Percentiles rank a stretch among this genome's conserved stretches.
phyloP scores from a whole-genome alignment of 2,888 invertebrate species.

The Corythucha ciliata region DNA sequence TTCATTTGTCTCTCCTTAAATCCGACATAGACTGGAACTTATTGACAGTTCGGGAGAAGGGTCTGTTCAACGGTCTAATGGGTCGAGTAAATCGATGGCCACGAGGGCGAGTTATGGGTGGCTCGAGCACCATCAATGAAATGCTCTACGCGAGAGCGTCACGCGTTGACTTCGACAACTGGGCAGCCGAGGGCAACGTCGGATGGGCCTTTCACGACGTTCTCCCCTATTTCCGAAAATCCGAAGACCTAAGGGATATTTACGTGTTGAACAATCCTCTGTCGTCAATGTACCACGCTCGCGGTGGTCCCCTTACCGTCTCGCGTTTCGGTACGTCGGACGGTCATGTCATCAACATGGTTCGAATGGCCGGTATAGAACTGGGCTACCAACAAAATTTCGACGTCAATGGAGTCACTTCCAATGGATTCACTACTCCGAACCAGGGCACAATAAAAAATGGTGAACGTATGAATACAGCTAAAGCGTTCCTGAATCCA shows the following conservation, averaged over 20 bases:
- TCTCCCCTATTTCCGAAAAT: slow-evolving; percentile 43
- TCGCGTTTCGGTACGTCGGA: slow-evolving; percentile 23
- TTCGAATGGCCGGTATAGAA: slow-evolving; percentile 22
- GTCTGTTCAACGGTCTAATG: slow-evolving; percentile 40
- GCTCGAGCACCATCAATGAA: slow-evolving; percentile 53
- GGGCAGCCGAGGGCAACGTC: slow-evolving; percentile 51
- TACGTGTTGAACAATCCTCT: slow-evolving; percentile 11
- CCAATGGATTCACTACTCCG: slow-evolving; percentile 25
- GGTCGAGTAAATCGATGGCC: slow-evolving; percentile 46
- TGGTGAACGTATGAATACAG: slow-evolving; percentile 56
- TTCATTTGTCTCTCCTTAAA: slow-evolving; percentile 33
- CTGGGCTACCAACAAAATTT: slow-evolving; percentile 23
- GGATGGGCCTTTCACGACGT: slow-evolving; percentile 52
- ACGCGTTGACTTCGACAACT: slow-evolving; percentile 53
- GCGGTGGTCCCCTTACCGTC: slow-evolving; percentile 22
- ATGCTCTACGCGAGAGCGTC: slow-evolving; percentile 58
- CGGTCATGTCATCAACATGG: slow-evolving; percentile 6
- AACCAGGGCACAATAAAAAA: slow-evolving; percentile 48
- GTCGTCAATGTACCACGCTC: slow-evolving; percentile 21
- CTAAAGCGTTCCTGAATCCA: slow-evolving; percentile 55
- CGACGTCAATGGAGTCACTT: slow-evolving; percentile 27
- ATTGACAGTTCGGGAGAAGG: slow-evolving; percentile 43
- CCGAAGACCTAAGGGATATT: slow-evolving; percentile 36
- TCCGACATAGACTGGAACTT: slow-evolving; percentile 45
- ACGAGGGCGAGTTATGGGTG: slow-evolving; percentile 56